phyloP scores from a whole-genome alignment of 2,113 vertebrate species.

The Mesembrinibis cayennensis region DNA sequence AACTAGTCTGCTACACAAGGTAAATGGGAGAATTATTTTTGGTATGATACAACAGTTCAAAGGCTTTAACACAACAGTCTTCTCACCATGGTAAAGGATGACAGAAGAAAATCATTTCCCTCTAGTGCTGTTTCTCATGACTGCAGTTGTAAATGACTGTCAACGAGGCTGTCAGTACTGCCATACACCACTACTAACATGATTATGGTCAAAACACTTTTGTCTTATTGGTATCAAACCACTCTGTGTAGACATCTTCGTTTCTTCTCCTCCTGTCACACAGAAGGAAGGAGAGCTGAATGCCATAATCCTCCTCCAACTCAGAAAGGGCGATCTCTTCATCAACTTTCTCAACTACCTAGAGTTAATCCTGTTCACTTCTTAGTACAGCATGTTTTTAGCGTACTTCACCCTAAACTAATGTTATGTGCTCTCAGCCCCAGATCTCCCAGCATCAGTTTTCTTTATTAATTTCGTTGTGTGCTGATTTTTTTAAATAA shows the following conservation, averaged over 20 bases:
- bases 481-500: not conserved
- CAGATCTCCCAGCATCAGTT: not conserved
- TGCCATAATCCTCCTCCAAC: not conserved
- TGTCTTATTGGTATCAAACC: not conserved
- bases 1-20: not conserved
- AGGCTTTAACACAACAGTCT: not conserved
- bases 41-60: not conserved
- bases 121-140: not conserved
- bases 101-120: not conserved
- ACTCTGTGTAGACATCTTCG: not conserved
- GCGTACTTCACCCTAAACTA: not conserved
- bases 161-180: not conserved
- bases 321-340: not conserved
- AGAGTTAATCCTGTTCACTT: not conserved
- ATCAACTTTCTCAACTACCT: not conserved
- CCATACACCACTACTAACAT: not conserved
- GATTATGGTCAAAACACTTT: not conserved
- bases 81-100: not conserved
- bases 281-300: not conserved
- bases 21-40: not conserved
- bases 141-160: not conserved
- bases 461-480: not conserved
- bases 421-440: not conserved
- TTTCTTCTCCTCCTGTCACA: not conserved
- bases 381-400: not conserved